Conservation (phyloP, 2,888 invertebrate genomes). For the Aspidiotus rigidus region DNA sequence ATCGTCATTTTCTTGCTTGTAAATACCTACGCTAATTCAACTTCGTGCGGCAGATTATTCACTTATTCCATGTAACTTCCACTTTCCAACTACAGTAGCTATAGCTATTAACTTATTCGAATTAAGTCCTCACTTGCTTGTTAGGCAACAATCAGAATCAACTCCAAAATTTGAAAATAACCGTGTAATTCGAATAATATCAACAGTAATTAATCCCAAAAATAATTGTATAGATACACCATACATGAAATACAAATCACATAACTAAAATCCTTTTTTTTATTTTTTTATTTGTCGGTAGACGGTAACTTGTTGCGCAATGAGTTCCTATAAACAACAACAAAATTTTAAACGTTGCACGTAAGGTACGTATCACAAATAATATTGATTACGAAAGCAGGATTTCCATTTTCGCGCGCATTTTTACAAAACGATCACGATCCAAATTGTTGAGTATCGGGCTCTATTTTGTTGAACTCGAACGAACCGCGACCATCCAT, state of each 20-base stretch:
- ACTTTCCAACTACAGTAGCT: no score
- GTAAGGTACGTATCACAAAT: not conserved
- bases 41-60: no score
- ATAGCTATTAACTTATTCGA: no score
- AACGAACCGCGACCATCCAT: constrained; percentile 93
- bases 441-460: constrained; percentile 81
- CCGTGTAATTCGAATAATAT: no score
- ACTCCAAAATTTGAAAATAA: no score
- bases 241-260: not conserved
- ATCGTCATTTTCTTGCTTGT: no score
- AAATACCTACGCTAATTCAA: no score
- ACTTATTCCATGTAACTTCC: no score
- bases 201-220: no score
- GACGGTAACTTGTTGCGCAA: not conserved
- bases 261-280: not conserved
- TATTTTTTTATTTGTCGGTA: not conserved
- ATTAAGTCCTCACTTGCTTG: no score
- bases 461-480: constrained; percentile 76
- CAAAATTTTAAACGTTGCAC: not conserved
- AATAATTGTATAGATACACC: not conserved
- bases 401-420: not conserved
- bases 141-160: no score
- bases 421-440: constrained; percentile 58
- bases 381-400: not conserved
- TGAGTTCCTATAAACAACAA: not conserved